Evolutionary conservation across 2,113 vertebrate genomes (phyloP).

Genomic region (Syrmaticus mikado): DNA sequence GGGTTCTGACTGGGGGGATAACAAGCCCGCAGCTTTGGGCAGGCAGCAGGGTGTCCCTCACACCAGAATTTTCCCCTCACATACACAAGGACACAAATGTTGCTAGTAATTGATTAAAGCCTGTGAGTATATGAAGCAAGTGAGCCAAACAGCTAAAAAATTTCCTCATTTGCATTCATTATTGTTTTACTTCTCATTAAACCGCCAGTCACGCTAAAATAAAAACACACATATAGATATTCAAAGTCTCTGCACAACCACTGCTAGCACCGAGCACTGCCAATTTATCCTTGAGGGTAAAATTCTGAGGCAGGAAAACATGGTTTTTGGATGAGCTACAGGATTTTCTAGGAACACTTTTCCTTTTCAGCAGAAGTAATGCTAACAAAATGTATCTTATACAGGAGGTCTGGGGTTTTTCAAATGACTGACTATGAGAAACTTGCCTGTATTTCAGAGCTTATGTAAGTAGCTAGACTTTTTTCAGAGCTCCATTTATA

Average conservation of each 20-base stretch:
- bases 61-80: neutral
- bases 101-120: neutral
- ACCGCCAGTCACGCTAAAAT: neutral
- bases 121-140: neutral
- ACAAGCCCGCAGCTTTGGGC: neutral
- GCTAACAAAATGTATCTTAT: neutral
- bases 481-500: neutral
- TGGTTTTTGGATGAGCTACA: neutral
- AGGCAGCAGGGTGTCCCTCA: too few relatives aligned
- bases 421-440: neutral
- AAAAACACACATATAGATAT: neutral
- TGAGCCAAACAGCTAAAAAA: neutral
- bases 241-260: neutral
- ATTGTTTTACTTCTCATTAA: neutral
- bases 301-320: neutral
- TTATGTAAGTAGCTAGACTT: neutral
- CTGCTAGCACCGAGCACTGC: neutral
- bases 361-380: neutral
- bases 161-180: neutral
- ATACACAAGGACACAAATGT: neutral
- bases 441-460: neutral
- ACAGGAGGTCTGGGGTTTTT: neutral
- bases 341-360: neutral
- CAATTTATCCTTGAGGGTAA: neutral
- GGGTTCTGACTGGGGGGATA: neutral